phyloP scores from a whole-genome alignment of 2,888 invertebrate species.

The Gryllus longicercus region DNA sequence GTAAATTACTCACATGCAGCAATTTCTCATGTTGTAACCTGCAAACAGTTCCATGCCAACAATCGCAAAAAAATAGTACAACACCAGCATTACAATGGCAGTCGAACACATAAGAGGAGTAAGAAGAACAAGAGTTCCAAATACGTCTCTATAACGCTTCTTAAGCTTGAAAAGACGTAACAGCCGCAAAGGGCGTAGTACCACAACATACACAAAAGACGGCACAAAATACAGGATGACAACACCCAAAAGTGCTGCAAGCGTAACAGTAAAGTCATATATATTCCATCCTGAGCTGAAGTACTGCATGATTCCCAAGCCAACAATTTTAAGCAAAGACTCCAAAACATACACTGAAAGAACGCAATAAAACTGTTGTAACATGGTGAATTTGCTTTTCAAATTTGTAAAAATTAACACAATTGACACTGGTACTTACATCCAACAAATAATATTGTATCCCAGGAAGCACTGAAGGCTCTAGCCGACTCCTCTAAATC shows the following conservation, averaged over 20 bases:
- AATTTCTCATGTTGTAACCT: slow-evolving; percentile 69
- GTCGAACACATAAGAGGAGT: slow-evolving; percentile 81
- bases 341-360: slow-evolving; percentile 73
- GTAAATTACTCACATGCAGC: slow-evolving; percentile 67
- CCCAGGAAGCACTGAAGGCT: slow-evolving; percentile 70
- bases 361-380: slow-evolving; percentile 28
- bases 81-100: slow-evolving; percentile 74
- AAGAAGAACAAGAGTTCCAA: slow-evolving; percentile 75
- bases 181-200: slow-evolving; percentile 64
- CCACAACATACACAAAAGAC: slow-evolving; percentile 66
- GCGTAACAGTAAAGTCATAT: slow-evolving; percentile 69
- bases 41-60: slow-evolving; percentile 87
- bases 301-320: slow-evolving; percentile 67
- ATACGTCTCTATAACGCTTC: slow-evolving; percentile 60
- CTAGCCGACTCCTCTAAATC: slow-evolving; percentile 59
- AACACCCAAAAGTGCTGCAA: slow-evolving; percentile 65
- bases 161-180: slow-evolving; percentile 44
- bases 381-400: background rate
- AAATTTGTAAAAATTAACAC: background rate
- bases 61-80: slow-evolving; percentile 87
- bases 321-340: slow-evolving; percentile 68
- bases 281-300: slow-evolving; percentile 82
- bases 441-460: slow-evolving; percentile 66
- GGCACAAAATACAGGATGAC: slow-evolving; percentile 64
- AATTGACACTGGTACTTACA: slow-evolving; percentile 51